phyloP scores from a whole-genome alignment of 2,797 vertebrate genomes.

The Danio kyathit region DNA sequence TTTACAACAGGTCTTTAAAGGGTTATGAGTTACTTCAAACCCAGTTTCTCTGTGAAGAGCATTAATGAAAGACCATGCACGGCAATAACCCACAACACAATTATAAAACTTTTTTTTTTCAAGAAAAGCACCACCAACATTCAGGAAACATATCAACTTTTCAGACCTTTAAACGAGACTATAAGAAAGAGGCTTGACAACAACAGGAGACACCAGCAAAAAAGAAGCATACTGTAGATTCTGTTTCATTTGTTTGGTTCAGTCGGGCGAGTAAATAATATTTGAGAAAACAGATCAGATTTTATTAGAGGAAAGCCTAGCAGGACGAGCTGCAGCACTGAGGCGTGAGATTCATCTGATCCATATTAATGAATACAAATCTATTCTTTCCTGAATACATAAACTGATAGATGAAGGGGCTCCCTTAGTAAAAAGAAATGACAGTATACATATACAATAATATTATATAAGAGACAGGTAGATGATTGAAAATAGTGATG shows the following conservation, averaged over 20 bases:
- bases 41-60: background rate
- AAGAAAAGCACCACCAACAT: background rate
- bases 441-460: conserved; percentile 1
- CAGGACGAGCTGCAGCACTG: conserved; percentile 3
- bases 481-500: background rate
- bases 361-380: conserved; percentile 29
- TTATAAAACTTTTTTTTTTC: too few relatives aligned
- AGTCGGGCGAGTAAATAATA: conserved; percentile 8
- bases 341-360: conserved; percentile 14
- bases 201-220: background rate
- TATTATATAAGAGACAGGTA: background rate
- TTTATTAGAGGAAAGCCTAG: conserved; percentile 26
- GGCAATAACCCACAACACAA: too few relatives aligned
- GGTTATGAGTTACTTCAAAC: too few relatives aligned
- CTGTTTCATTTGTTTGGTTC: conserved; percentile 25
- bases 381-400: conserved; percentile 40
- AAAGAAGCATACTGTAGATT: background rate
- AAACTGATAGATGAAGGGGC: conserved; percentile 22
- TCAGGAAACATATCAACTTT: background rate
- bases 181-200: background rate
- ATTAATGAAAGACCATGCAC: background rate
- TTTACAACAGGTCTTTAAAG: too few relatives aligned
- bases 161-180: background rate
- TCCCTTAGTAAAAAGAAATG: background rate
- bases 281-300: conserved; percentile 18